Evolutionary conservation across 2,888 invertebrate genomes (phyloP).

Genomic region (Brenthis hecate): DNA sequence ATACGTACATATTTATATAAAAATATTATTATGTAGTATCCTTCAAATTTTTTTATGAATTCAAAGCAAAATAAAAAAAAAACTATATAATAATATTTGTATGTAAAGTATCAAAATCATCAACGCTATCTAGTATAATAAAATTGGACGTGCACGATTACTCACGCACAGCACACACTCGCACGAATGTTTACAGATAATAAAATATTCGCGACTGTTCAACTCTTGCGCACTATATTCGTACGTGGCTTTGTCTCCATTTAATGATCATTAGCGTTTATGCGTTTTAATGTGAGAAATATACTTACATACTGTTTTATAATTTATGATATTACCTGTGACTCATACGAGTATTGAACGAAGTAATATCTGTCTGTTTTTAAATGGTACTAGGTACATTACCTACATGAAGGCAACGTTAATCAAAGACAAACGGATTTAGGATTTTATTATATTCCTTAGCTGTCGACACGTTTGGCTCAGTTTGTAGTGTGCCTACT

Average conservation of each 20-base stretch:
- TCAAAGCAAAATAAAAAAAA: not conserved
- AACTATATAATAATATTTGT: not conserved
- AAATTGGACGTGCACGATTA: conserved; percentile 44
- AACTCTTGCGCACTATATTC: conserved; percentile 73
- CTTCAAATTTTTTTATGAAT: not conserved
- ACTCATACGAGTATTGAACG: no score
- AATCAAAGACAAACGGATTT: no score
- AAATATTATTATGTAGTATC: not conserved
- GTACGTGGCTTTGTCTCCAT: conserved; percentile 56
- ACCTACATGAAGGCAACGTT: no score
- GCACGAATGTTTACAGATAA: conserved; percentile 66
- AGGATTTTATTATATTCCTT: no score
- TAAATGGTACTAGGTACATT: no score
- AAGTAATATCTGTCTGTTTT: no score
- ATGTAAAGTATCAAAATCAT: conserved; percentile 35
- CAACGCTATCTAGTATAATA: conserved; percentile 35
- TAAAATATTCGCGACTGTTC: conserved; percentile 74
- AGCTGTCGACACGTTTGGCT: no score
- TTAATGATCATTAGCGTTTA: conserved; percentile 32
- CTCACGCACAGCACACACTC: conserved; percentile 44
- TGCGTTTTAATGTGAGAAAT: conserved; percentile 27
- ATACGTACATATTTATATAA: not conserved
- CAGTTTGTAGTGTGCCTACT: no score
- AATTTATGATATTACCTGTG: no score
- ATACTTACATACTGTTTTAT: no score